Evolutionary conservation across 1,140 invertebrate species (phyloP), one percentile per base, ranked within the genome.

Genomic region (Musca vetustissima): DNA sequence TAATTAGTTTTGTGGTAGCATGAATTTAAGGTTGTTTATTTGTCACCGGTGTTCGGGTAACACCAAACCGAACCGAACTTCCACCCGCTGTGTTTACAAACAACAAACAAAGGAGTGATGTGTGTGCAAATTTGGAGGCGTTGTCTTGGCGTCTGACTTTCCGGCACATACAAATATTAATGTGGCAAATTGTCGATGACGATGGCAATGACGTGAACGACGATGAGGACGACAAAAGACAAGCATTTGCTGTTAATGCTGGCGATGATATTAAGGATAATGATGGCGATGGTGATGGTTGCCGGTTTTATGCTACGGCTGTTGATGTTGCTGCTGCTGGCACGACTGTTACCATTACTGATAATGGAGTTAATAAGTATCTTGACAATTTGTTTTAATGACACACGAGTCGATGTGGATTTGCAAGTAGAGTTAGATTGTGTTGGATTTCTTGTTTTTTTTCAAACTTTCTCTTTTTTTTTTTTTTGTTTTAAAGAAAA

Each of bases 121-220:
- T 43, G 36, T 43, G 36, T 43, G 36, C 36, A 43, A 43, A 43
- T 43, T 43, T 43, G 36, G 36, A 43, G 36, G 36, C 36, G 36
- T 43, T 43, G 36, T 43, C 36, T 43, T 43, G 36, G 36, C 36
- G 36, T 43, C 11, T 43, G 36, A 43, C 36, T 43, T 43, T 43
- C 36, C 36, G 21, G 21, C 49, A 52, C 25, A 59, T 32, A 43
- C 57, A 61, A n/a, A 61, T 43, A 61, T 36, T 43, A 61, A 43
- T 43, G 57, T 61, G 57, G 28, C n/a, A 61, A 61, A 61, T 61
- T 61, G 57, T 61, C 57, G 36, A 61, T 61, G 57, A 57, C 36
- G 57, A 36, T 28, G 28, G 19, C 32, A 59, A 59, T 25, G 28
- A n/a, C n/a, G n/a, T n/a, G n/a, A n/a, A n/a, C n/a, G n/a, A n/a